Evolutionary conservation across 2,113 vertebrate species (phyloP), one percentile per base, ranked within the genome.

Genomic region (Psilopsiagon aymara): DNA sequence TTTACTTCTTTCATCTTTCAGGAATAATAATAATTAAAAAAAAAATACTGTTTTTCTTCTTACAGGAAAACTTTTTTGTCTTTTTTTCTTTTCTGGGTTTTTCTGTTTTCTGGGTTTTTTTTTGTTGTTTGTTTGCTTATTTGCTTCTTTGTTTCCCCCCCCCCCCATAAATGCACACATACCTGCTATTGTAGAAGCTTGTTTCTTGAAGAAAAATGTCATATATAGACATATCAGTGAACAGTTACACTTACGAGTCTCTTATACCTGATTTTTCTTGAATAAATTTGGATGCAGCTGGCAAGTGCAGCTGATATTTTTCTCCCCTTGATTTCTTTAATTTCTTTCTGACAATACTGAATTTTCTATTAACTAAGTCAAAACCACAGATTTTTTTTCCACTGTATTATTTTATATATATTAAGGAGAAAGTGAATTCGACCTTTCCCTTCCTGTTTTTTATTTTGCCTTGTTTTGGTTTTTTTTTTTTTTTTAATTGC

Each of bases 261-360:
- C 63, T 94, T 93, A 86, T 77, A 93, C 51, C 17, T n/a, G 95
- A 77, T 85, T 95, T 66, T 97, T 95, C 92, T 84, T 62, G 59
- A 97, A 94, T 95, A 96, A 86, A 92, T 94, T 97, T 92, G 52
- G 76, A 82, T 88, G 69, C 67, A 88, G 67, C 52, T 95, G 94
- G 39, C 13, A 87, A 90, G 51, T 85, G 66, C 51, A 90, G 11
- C 4, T 73, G 27, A 89, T 47, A 67, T 75, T 90, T 78, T 75
- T 9, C n/a, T 79, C 49, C 59, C 52, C 29, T 77, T 4, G 86
- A 53, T 92, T 94, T 97, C 17, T 88, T 93, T 66, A 80, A 76
- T 86, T 96, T 96, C 44, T 94, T 97, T 96, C 90, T 96, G 84
- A 96, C 4, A 37, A 44, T 76, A 91, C 59, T 7, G 25, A 88